Evolutionary conservation across 2,113 vertebrate species (phyloP).

Genomic region (Puffinus mauretanicus): DNA sequence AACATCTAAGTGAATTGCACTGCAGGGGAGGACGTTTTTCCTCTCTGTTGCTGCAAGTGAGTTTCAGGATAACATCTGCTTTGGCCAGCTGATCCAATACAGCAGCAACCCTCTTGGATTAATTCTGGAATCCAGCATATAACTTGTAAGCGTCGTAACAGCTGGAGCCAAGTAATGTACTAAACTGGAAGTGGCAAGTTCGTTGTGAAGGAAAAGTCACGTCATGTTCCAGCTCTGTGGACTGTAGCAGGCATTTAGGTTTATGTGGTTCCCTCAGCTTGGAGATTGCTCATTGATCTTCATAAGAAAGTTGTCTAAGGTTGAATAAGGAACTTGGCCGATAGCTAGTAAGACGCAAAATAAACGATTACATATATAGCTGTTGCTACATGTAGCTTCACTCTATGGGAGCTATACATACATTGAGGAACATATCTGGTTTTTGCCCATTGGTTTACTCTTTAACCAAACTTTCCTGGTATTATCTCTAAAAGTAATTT

Average conservation of each 20-base stretch:
- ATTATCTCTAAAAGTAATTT: background rate
- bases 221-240: background rate
- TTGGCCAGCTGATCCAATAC: background rate
- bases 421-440: background rate
- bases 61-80: background rate
- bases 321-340: background rate
- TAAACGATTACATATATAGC: background rate
- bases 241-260: background rate
- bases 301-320: background rate
- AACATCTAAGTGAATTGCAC: background rate
- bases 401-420: background rate
- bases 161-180: background rate
- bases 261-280: background rate
- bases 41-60: background rate
- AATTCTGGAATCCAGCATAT: background rate
- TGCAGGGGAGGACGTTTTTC: background rate
- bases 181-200: background rate
- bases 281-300: background rate
- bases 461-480: background rate
- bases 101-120: background rate
- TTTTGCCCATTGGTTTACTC: background rate
- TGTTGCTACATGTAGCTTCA: background rate
- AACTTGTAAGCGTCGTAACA: background rate
- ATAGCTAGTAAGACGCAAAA: background rate
- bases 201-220: background rate